Evolutionary conservation across 2,797 vertebrate genomes (phyloP), one percentile per base, ranked within the genome.

Genomic region (Amblyopsis hoosieri): DNA sequence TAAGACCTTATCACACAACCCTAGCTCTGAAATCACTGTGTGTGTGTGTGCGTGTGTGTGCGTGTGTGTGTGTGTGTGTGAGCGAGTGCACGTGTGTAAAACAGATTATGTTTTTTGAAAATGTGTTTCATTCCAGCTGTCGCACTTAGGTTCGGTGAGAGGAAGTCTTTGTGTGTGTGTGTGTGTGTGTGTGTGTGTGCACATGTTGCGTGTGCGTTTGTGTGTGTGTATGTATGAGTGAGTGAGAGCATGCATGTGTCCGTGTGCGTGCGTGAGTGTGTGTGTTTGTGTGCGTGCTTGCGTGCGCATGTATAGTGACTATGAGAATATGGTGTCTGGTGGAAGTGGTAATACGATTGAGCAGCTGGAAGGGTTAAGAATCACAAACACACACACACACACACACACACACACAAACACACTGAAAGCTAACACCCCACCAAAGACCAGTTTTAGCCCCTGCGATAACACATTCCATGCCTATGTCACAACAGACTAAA

Each of bases 291-390:
- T 57, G 15, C 45, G 57, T 59, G 60, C 53, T 50, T 54, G 58
- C 42, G 29, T 63, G 29, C 63, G 57, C 60, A 13, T 63, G 64
- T 47, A 60, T 57, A 64, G 74, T 67, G 76, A 71, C 71, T 65
- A 70, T 86, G 83, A 79, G 72, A 87, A 79, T 70, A 49, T 75
- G 76, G 71, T 70, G 75, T 72, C 68, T 60, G 56, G 53, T 69
- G 54, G 51, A 85, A 64, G 84, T 78, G 75, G 61, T 87, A 81
- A 84, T 85, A 69, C 76, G 70, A 53, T 17, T 50, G 65, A 88
- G 85, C 86, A 89, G 86, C 84, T 89, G 84, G 68, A n/a, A 14
- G 33, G 71, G 51, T 74, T 48, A 64, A 71, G 67, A 46, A 37
- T 63, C 13, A 72, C 55, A 54, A 50, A 53, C 31, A 60, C 47